Base-by-base conservation (phyloP, 1,140 invertebrate species). In the Tachypleus tridentatus region DNA sequence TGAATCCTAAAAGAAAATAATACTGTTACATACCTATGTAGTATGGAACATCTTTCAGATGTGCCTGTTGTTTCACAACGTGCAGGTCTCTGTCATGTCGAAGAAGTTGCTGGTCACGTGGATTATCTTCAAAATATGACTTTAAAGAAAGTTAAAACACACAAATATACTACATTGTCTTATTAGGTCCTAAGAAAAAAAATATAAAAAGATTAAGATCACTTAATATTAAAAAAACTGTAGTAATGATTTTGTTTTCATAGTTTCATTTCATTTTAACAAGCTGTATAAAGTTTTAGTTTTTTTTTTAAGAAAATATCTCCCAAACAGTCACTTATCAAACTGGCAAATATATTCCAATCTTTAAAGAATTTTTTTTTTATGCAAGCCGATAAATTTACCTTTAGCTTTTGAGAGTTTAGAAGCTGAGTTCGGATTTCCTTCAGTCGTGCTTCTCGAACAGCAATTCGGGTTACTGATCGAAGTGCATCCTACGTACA, bases 341-440 rank as follows among this genome's bases (percentile, higher is more conserved):
- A 29, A 29, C 29, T 29, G 29, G 29, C 29, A 29, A 29, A 29
- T 29, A 29, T 29, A 29, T 29, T 29, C 0, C 29, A 29, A 29
- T 29, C 29, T 29, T 29, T 2, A 29, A 29, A 29, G 29, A 29
- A 0, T 29, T 29, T 29, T 29, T 29, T 29, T 29, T 29, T 29
- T 2, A 29, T 29, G 29, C 29, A 29, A 29, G 29, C 29, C 29
- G 0, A 2, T 62, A 0, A 67, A 10, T 66, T 63, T 74, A 87
- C 87, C 82, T 97, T 93, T 5, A 98, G 77, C 79, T 95, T 94
- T 74, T 93, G 82, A 64, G 91, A 96, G 74, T 91, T 93, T 52
- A 98, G 80, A 54, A 99, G 84, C 80, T 99, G 95, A 63, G 85
- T 82, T 78, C 93, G 93, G 59, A 99, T 97, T 83, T 99, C 97